Percentiles rank a stretch among this genome's conserved stretches.
Evolutionary conservation across 2,888 invertebrate genomes (phyloP).

Genomic region (Empis stercorea): DNA sequence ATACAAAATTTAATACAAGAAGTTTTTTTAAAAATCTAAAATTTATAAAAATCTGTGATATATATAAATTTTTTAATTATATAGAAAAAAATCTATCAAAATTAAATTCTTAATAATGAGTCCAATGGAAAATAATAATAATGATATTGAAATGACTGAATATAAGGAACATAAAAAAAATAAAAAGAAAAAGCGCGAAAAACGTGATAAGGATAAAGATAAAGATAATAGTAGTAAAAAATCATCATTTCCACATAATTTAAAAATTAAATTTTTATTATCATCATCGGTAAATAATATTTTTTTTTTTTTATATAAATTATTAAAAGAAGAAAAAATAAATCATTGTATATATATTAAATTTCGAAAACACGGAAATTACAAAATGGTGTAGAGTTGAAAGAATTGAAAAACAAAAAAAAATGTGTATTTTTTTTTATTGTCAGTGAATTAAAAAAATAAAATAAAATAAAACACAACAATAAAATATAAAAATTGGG

Average conservation of each 20-base stretch:
- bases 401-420: no score
- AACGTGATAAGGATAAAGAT: conserved; percentile 31
- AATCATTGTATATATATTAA: no score
- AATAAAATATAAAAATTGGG: not conserved
- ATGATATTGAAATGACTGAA: conserved; percentile 19
- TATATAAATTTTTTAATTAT: no score
- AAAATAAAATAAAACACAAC: no score
- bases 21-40: no score
- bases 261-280: conserved; percentile 35
- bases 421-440: not conserved
- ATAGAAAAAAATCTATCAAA: not conserved
- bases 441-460: not conserved
- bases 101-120: not conserved
- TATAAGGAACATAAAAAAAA: conserved; percentile 32
- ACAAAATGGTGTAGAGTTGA: no score
- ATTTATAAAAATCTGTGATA: no score
- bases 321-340: no score
- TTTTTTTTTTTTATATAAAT: not conserved
- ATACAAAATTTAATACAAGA: no score
- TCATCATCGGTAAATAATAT: conserved; percentile 30
- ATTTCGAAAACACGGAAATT: no score
- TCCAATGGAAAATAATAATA: not conserved
- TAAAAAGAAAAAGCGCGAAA: conserved; percentile 35
- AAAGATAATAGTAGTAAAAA: conserved; percentile 11
- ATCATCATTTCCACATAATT: conserved; percentile 33